Conservation (phyloP, 2,113 vertebrate species). For the Zosterops borbonicus region DNA sequence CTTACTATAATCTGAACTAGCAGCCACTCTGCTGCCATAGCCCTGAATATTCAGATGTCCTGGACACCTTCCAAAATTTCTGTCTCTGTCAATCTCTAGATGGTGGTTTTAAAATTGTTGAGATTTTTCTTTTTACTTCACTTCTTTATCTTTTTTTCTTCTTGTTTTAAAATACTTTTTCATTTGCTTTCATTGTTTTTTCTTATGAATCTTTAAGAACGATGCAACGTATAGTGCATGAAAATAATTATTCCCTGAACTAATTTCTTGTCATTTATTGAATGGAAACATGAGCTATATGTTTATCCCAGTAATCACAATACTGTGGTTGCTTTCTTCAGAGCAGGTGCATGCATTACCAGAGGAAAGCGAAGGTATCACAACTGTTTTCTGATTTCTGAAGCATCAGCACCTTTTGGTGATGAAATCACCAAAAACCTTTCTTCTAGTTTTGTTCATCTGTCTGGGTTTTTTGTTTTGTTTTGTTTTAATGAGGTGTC, state of each 20-base stretch:
- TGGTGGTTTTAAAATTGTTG: not conserved
- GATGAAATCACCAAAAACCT: not conserved
- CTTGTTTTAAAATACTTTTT: not conserved
- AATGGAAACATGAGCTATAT: not conserved
- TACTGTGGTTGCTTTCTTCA: not conserved
- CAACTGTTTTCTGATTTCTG: not conserved
- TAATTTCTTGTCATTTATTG: slow-evolving; percentile 3
- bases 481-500: not conserved
- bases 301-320: not conserved
- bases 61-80: not conserved
- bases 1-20: slow-evolving; percentile 6
- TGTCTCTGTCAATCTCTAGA: not conserved
- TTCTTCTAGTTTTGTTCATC: slow-evolving; percentile 12
- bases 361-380: not conserved
- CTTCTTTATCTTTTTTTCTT: not conserved
- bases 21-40: not conserved
- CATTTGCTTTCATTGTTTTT: not conserved
- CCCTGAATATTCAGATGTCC: not conserved
- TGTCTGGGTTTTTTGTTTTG: not conserved
- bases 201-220: not conserved
- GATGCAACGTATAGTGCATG: not conserved
- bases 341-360: not conserved
- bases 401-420: not conserved
- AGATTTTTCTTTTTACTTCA: not conserved
- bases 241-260: slow-evolving; percentile 2